Percentiles rank a stretch among this genome's conserved stretches.
Evolutionary conservation across 2,888 invertebrate genomes (phyloP).

Genomic region (Aleiodes leptofemur): DNA sequence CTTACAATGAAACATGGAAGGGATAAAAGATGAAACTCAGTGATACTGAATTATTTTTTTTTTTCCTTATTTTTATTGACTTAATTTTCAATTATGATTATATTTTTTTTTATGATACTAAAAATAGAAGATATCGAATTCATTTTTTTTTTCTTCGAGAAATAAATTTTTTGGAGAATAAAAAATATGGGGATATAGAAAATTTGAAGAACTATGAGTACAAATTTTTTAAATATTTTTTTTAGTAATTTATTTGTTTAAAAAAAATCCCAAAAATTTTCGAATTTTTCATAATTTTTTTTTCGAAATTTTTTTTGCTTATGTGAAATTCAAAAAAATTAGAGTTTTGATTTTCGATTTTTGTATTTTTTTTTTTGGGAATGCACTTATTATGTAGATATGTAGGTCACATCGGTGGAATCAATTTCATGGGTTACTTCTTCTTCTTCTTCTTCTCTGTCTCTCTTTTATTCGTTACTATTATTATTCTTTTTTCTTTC

Average conservation of each 20-base stretch:
- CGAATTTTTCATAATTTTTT: neutral
- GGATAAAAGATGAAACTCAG: constrained; percentile 26
- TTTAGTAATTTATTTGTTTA: too few species aligned
- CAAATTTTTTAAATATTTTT: too few species aligned
- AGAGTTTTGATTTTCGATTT: too few species aligned
- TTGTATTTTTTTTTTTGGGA: neutral
- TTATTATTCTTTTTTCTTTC: neutral
- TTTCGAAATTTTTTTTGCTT: neutral
- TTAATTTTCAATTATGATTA: neutral
- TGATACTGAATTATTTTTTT: constrained; percentile 5
- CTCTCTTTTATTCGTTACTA: neutral
- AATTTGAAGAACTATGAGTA: too few species aligned
- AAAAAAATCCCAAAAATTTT: too few species aligned
- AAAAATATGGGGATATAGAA: too few species aligned
- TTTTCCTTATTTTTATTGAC: too few species aligned
- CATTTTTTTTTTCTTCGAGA: neutral
- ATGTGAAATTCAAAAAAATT: neutral
- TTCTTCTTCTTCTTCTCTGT: constrained; percentile 1
- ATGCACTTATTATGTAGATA: neutral
- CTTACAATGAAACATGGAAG: constrained; percentile 12
- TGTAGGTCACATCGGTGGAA: neutral
- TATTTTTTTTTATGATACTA: neutral
- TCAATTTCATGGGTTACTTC: too few species aligned
- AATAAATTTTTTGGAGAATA: too few species aligned
- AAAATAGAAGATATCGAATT: neutral